phyloP scores from a whole-genome alignment of 2,797 vertebrate species.

The Acropternis orthonyx region DNA sequence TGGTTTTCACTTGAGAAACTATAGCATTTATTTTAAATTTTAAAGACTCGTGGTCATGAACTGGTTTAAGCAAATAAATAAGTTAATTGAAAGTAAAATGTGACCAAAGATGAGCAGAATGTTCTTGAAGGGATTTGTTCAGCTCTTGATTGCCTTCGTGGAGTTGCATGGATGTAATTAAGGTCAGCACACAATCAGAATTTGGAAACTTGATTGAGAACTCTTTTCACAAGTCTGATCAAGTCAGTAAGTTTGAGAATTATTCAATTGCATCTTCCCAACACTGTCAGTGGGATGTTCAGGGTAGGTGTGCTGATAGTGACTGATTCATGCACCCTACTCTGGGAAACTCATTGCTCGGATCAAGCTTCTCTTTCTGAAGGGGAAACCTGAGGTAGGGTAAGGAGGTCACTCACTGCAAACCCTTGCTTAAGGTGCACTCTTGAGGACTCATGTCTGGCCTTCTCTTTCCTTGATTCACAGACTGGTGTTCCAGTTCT shows the following conservation, averaged over 20 bases:
- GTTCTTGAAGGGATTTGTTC: neutral
- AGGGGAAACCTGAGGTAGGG: neutral
- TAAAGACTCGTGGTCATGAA: neutral
- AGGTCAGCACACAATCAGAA: neutral
- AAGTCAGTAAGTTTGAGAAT: neutral
- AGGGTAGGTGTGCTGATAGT: neutral
- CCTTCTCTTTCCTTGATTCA: neutral
- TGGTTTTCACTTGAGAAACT: neutral
- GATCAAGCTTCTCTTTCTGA: neutral
- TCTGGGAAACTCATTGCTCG: neutral
- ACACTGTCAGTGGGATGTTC: neutral
- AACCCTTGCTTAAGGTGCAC: neutral
- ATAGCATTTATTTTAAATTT: neutral
- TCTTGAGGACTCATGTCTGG: neutral
- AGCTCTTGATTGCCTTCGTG: neutral
- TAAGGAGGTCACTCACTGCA: neutral
- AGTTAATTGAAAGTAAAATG: neutral
- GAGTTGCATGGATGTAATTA: neutral
- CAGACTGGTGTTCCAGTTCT: neutral
- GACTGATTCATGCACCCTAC: accelerated
- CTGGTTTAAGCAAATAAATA: neutral
- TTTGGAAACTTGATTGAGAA: neutral
- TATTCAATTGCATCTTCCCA: neutral
- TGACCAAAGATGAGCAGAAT: neutral
- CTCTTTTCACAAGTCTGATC: neutral